Base-by-base conservation (phyloP, 2,888 invertebrate genomes). In the Melolontha melolontha region DNA sequence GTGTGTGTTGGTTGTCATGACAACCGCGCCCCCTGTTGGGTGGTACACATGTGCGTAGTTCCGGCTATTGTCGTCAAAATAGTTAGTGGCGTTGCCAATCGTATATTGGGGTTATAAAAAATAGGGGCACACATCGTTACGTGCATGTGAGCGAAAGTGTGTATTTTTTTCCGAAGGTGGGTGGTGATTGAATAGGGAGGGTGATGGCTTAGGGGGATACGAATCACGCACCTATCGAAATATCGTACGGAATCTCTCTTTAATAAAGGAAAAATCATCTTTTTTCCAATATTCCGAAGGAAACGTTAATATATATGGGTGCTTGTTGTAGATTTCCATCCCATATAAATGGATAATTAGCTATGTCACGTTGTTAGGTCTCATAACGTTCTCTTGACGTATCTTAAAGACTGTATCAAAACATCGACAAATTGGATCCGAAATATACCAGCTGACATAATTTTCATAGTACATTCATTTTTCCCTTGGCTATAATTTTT, bases 11-110 rank as follows among this genome's bases (percentile, higher is more conserved):
- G 76, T 79, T 75, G 73, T 70, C 72, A 74, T 77, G 73, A 76
- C 74, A 78, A 78, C 78, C 77, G 77, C 76, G 72, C 76, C 79
- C 79, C 74, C 74, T 72, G 72, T 75, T 73, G 75, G 75, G 76
- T 72, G 72, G 70, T 50, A 62, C 69, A 67, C 75, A 73, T 70
- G 73, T 75, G 74, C 71, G 73, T 66, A 69, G 54, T 73, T 71
- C 70, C 64, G 70, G 66, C 57, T 70, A 65, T 59, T 68, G 69
- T 67, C 73, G 67, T 66, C 67, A 64, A 62, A 34, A 34, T 62
- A 49, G 47, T 62, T 49, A 62, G 69, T 69, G 68, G 74, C 74
- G 72, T 69, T 73, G 66, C 62, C 66, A 66, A 71, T 70, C 69
- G 69, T 47, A 59, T 68, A 66, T 69, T 67, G 47, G 59, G 66